Evolutionary conservation across 1,140 invertebrate species (phyloP).

Genomic region (Drosophila willistoni): DNA sequence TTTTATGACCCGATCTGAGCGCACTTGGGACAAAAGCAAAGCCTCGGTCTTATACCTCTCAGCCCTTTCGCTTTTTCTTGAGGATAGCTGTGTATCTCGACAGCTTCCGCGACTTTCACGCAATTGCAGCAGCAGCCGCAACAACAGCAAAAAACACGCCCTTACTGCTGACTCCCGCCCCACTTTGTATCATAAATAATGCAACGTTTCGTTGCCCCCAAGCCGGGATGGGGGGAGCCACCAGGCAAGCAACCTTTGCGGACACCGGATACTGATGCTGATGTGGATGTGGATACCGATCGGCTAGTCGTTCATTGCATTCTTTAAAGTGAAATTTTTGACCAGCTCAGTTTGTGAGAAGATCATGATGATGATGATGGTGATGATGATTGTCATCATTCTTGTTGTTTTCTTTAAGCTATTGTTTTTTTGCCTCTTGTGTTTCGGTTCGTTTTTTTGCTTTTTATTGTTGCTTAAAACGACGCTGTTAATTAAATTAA

Average conservation of each 20-base stretch:
- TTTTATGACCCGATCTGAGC: constrained; percentile 63
- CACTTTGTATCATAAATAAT: constrained; percentile 75
- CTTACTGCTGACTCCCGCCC: constrained; percentile 53
- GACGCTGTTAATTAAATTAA: constrained; percentile 77
- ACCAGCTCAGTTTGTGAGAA: background rate
- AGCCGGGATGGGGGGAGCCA: background rate
- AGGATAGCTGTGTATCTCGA: constrained; percentile 57
- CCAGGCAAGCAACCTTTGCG: constrained; percentile 32
- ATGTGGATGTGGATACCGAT: constrained; percentile 38
- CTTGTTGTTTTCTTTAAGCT: constrained; percentile 24
- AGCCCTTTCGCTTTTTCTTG: constrained; percentile 76
- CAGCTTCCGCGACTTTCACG: constrained; percentile 79
- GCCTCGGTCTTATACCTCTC: constrained; percentile 8
- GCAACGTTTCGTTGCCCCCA: constrained; percentile 45
- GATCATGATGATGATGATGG: constrained; percentile 41
- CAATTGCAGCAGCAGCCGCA: constrained; percentile 54
- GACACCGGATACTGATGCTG: constrained; percentile 39
- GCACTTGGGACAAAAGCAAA: constrained; percentile 64
- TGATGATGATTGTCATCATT: constrained; percentile 18
- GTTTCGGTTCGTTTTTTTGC: background rate
- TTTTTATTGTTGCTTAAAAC: constrained; percentile 65
- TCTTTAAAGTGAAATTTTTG: constrained; percentile 77
- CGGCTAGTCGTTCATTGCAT: constrained; percentile 58
- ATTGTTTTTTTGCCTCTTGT: constrained; percentile 32
- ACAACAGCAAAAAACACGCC: constrained; percentile 40